Conservation (phyloP, 2,797 vertebrate species). For the Thunnus albacares region DNA sequence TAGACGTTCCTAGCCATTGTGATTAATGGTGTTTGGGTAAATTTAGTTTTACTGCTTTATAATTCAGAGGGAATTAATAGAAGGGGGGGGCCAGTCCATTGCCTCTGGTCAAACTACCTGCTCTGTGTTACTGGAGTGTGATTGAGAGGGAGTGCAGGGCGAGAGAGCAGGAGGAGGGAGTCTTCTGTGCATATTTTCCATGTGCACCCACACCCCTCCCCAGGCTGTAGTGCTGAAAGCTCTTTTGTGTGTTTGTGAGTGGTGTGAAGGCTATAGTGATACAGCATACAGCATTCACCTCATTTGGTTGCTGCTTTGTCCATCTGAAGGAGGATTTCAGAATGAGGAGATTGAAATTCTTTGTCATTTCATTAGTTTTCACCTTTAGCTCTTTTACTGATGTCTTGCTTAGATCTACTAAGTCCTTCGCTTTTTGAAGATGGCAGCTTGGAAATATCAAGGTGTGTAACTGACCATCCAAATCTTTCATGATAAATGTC, state of each 20-base stretch:
- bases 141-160: conserved; percentile 57
- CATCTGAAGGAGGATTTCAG: not conserved
- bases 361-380: not conserved
- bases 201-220: conserved; percentile 70
- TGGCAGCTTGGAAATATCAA: not conserved
- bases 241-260: conserved; percentile 77
- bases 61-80: conserved; percentile 71
- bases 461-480: not conserved
- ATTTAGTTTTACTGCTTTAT: conserved; percentile 70
- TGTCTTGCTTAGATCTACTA: not conserved
- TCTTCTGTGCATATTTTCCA: conserved; percentile 79
- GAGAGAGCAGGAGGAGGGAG: conserved; percentile 52
- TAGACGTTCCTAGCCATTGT: conserved; percentile 58
- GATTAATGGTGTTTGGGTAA: conserved; percentile 79
- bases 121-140: conserved; percentile 61
- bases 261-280: conserved; percentile 62
- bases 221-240: conserved; percentile 75
- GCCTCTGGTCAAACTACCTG: conserved; percentile 74
- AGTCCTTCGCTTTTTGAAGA: not conserved
- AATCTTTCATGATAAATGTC: not conserved
- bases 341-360: not conserved
- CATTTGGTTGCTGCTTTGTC: conserved; percentile 1
- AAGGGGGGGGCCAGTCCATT: conserved; percentile 33
- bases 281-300: conserved; percentile 38
- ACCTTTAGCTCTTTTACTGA: not conserved